phyloP scores from a whole-genome alignment of 2,888 invertebrate genomes.

The Timandra comae region DNA sequence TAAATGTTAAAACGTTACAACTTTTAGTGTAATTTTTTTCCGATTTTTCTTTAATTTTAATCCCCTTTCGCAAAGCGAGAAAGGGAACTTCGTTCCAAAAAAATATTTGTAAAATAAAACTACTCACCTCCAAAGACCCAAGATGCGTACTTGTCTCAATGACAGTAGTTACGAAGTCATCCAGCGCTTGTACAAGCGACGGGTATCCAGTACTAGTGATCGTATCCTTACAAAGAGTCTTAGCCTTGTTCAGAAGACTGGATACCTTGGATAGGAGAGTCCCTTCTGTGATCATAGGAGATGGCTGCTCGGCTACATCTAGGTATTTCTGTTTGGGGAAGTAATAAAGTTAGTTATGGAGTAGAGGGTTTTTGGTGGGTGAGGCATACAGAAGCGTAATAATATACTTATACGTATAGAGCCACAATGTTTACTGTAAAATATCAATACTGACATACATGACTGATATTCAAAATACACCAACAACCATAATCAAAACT shows the following conservation, averaged over 20 bases:
- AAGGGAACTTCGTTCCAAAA: no score
- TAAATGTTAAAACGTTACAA: neutral
- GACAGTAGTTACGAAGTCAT: conserved; percentile 80
- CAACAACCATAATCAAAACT: no score
- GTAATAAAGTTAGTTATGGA: neutral
- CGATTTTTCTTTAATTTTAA: no score
- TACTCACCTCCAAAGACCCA: conserved; percentile 77
- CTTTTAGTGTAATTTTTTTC: no score
- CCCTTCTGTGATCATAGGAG: conserved; percentile 35
- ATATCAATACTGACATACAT: no score
- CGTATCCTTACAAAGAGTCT: conserved; percentile 79
- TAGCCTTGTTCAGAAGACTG: conserved; percentile 77
- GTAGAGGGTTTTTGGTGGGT: no score
- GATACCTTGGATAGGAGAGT: conserved; percentile 54
- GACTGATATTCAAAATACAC: no score
- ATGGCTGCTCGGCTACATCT: conserved; percentile 51
- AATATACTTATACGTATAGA: no score
- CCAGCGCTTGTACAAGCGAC: conserved; percentile 77
- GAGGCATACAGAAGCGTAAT: no score
- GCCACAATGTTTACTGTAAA: no score
- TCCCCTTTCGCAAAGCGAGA: no score
- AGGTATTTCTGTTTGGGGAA: conserved; percentile 56
- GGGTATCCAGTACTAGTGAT: conserved; percentile 78
- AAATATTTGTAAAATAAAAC: neutral
- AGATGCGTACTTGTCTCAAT: conserved; percentile 83